Base-by-base conservation (phyloP, 2,888 invertebrate genomes). In the Itoplectis maculator region DNA sequence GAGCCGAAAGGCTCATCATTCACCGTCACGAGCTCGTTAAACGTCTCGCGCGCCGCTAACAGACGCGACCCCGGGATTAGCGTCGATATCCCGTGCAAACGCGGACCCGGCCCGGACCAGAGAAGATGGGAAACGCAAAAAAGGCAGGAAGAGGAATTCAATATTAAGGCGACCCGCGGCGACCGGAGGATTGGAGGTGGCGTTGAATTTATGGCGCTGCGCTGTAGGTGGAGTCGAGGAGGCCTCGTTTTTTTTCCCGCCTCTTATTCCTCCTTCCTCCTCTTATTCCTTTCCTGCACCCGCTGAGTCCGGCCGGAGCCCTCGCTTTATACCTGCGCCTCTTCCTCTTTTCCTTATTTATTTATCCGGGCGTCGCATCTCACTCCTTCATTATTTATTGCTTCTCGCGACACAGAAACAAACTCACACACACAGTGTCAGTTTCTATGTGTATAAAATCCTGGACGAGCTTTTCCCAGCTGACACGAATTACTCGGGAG, bases 11-110 rank as follows among this genome's bases (percentile, higher is more conserved):
- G 54, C 65, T 63, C 79, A 82, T 79, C 56, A 76, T 82, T 82
- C 72, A 76, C 63, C 70, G 66, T 61, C 29, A 59, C 61, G 65
- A 29, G 70, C 82, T 82, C 82, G 79, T 82, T 82, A 82, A 82
- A 79, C 69, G 79, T 77, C 82, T 82, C 69, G 40, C 59, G 40
- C 59, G 23, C 66, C 61, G 82, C 76, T 82, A 79, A 76, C 76
- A 76, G 79, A 82, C 73, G 79, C 79, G 79, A 76, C 61, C 45
- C 20, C 40, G 63, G 56, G 82, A 82, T 82, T 82, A 79, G 72
- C 68, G 72, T 23, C 13, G 61, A 73, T 77, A 81, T 81, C 72
- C 76, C 66, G 76, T 69, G 82, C 61, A 77, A 79, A 76, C 47
- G 18, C 59, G 63, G 61, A 69, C 82, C 51, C 70, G 74, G n/a